phyloP scores from a whole-genome alignment of 2,888 invertebrate species.

The Latrodectus elegans region DNA sequence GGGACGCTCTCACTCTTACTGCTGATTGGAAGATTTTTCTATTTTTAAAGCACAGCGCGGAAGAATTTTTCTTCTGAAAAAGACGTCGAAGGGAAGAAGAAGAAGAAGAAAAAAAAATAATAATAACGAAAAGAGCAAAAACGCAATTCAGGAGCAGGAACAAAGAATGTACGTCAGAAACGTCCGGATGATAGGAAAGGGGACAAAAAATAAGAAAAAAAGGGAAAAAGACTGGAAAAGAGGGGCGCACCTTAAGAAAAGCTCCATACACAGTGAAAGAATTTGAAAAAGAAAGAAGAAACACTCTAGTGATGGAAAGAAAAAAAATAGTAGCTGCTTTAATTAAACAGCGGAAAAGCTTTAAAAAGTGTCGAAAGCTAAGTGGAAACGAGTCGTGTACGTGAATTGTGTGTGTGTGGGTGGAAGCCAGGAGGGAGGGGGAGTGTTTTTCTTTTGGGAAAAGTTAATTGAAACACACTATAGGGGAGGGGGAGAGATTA shows the following conservation, averaged over 20 bases:
- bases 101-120: conserved; percentile 24
- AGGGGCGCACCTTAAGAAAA: conserved; percentile 25
- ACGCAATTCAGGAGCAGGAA: conserved; percentile 59
- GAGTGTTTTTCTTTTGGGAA: conserved; percentile 59
- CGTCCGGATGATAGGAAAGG: conserved; percentile 34
- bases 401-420: conserved; percentile 20
- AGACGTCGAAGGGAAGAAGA: conserved; percentile 11
- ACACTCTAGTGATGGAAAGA: neutral
- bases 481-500: conserved; percentile 57
- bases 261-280: conserved; percentile 18
- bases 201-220: conserved; percentile 12
- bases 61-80: conserved; percentile 19
- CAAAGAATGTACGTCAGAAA: conserved; percentile 50
- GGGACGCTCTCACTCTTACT: conserved; percentile 31
- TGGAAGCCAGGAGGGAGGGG: neutral
- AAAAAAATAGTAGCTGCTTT: conserved; percentile 63
- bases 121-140: conserved; percentile 22
- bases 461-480: conserved; percentile 69
- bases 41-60: conserved; percentile 60
- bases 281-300: conserved; percentile 24
- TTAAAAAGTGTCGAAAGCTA: conserved; percentile 68
- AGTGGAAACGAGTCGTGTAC: conserved; percentile 61
- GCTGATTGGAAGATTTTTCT: conserved; percentile 61
- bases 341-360: conserved; percentile 68
- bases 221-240: conserved; percentile 51